A percentile compares a stretch with the other conserved stretches of the same genome.
phyloP scores from a whole-genome alignment of 23 tunicate species.

The Diplosoma virens region DNA sequence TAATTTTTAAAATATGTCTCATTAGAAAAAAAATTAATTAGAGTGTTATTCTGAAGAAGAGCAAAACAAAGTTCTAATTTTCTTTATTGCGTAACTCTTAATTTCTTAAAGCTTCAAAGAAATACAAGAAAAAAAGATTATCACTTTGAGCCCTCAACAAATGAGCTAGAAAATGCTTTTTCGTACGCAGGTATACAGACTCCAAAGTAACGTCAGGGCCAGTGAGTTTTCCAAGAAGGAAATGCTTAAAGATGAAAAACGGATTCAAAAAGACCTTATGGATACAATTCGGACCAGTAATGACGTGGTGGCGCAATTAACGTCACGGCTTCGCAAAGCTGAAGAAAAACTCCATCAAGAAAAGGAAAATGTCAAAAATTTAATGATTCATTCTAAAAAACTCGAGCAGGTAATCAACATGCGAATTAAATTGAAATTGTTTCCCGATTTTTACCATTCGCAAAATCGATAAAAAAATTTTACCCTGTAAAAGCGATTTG shows the following conservation, averaged over 20 bases:
- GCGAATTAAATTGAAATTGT: neutral
- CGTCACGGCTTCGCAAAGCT: slow-evolving; percentile 75
- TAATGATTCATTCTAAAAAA: slow-evolving; percentile 59
- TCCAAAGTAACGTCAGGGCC: slow-evolving; percentile 62
- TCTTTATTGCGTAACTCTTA: too few species aligned
- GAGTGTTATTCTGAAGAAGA: too few species aligned
- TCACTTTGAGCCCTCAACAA: too few species aligned
- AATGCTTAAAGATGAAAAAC: slow-evolving; percentile 50
- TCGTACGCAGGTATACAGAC: slow-evolving; percentile 56
- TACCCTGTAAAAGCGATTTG: too few species aligned
- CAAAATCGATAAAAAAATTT: neutral
- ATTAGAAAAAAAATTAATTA: too few species aligned
- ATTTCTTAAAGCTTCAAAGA: too few species aligned
- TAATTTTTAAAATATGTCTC: too few species aligned
- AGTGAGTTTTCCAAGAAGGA: slow-evolving; percentile 59
- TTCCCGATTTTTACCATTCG: neutral
- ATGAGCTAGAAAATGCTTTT: too few species aligned
- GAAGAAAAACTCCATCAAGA: slow-evolving; percentile 85
- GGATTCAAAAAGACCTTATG: slow-evolving; percentile 74
- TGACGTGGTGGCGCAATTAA: slow-evolving; percentile 81
- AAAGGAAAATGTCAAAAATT: slow-evolving; percentile 60
- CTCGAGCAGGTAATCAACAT: slow-evolving; percentile 59
- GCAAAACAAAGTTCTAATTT: too few species aligned
- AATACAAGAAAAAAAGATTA: too few species aligned
- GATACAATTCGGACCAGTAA: slow-evolving; percentile 77